Percentiles rank a stretch among this genome's conserved stretches.
phyloP scores from a whole-genome alignment of 2,888 invertebrate genomes.

The Tenthredo livida region DNA sequence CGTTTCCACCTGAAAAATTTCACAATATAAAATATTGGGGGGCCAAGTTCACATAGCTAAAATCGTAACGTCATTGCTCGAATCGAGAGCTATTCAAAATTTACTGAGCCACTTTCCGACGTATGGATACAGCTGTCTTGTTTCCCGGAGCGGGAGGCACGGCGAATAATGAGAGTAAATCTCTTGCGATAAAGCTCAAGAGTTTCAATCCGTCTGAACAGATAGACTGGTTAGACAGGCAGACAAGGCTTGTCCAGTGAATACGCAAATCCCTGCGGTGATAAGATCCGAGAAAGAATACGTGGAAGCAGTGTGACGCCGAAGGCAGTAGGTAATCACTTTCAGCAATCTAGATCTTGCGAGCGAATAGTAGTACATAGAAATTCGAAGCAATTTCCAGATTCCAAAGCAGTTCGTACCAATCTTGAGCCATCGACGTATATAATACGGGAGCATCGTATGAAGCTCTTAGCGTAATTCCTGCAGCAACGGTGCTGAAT shows the following conservation, averaged over 20 bases:
- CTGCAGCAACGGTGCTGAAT: not conserved
- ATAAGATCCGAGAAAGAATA: not conserved
- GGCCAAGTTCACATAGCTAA: no score
- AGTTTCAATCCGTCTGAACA: not conserved
- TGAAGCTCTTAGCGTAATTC: slow-evolving; percentile 23
- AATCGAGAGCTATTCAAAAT: not conserved
- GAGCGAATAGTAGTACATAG: not conserved
- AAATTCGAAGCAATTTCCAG: slow-evolving; percentile 21
- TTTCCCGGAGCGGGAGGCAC: not conserved
- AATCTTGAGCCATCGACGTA: not conserved
- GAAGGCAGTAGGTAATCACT: slow-evolving; percentile 17
- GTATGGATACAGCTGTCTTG: not conserved
- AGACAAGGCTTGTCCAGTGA: not conserved
- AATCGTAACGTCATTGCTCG: not conserved
- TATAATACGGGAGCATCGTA: slow-evolving; percentile 1
- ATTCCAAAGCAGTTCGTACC: slow-evolving; percentile 31
- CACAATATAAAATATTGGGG: no score
- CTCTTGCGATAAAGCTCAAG: slow-evolving; percentile 6
- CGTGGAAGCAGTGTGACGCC: not conserved
- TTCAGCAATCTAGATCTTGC: not conserved
- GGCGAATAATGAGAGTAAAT: slow-evolving; percentile 29
- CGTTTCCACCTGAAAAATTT: no score
- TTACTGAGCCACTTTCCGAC: not conserved
- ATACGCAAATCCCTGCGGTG: not conserved
- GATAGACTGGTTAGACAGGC: not conserved